Base-by-base conservation (phyloP, 2,797 vertebrate genomes). In the Botia almorhae region DNA sequence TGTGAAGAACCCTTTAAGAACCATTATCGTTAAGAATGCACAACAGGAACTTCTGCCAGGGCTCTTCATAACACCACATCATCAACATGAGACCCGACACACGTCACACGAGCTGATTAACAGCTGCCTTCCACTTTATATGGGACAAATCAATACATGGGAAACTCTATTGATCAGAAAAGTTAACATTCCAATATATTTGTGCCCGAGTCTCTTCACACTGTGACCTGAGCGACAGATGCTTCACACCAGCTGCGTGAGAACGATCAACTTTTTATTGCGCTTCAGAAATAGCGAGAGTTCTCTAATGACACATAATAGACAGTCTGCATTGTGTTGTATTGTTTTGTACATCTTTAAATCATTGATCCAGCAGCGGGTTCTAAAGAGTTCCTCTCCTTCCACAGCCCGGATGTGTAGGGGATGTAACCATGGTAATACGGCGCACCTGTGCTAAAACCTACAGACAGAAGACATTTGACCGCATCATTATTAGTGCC, bases 81-180 rank as follows among this genome's bases (percentile, higher is more conserved):
- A 2, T 12, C 19, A 19, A 53, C 10, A 33, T 55, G 74, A 75
- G 29, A 61, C n/a, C 3, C 7, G 12, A 60, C 46, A 23, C n/a
- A 33, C 53, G 56, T 73, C 67, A 73, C 48, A 79, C 43, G 48
- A 26, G 4, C 21, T 60, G 77, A 80, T 82, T 80, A 78, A 51
- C 48, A 69, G 60, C 69, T 74, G 33, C 23, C 65, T 67, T 36
- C 11, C 53, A 81, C n/a, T 77, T 80, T 82, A 55, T 55, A 82
- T 55, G 70, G 55, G 26, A 72, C 46, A 79, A 84, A 84, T 85
- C 78, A 81, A 85, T 81, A 64, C 58, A 64, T 68, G 77, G 39
- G 67, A 70, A 82, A 76, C 67, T 75, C 69, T 72, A 76, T 80
- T 46, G 61, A 81, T 69, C 43, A 67, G 74, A 17, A 75, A 58